Evolutionary conservation across 2,797 vertebrate genomes (phyloP).

Genomic region (Lagodon rhomboides): DNA sequence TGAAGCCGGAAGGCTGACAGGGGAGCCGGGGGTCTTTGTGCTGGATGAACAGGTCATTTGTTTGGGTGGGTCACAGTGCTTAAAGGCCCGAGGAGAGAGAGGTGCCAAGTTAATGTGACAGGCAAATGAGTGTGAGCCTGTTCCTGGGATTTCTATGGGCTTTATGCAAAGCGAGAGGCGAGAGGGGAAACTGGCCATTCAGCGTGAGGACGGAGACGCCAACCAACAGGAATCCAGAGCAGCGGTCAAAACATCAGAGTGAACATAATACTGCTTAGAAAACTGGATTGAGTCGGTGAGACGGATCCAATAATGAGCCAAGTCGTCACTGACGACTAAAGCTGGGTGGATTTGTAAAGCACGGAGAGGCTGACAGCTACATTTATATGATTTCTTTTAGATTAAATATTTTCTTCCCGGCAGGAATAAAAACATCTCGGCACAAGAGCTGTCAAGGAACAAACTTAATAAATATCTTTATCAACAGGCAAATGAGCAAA

Average conservation of each 20-base stretch:
- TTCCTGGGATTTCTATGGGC: conserved; percentile 75
- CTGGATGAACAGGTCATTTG: conserved; percentile 75
- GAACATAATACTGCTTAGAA: conserved; percentile 23
- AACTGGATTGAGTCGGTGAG: conserved; percentile 28
- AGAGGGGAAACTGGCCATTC: conserved; percentile 61
- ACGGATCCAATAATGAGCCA: conserved; percentile 35
- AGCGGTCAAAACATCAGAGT: conserved; percentile 20
- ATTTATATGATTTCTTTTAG: background rate
- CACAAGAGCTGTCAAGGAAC: background rate
- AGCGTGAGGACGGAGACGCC: conserved; percentile 40
- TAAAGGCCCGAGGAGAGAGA: conserved; percentile 67
- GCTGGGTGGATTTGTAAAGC: background rate
- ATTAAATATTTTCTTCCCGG: background rate
- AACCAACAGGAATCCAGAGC: conserved; percentile 51
- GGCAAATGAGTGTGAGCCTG: conserved; percentile 72
- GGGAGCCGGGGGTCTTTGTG: conserved; percentile 57
- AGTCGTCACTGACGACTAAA: conserved; percentile 13
- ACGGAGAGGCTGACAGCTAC: background rate
- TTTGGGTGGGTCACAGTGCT: conserved; percentile 72
- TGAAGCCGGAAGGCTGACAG: conserved; percentile 59
- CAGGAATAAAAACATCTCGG: background rate
- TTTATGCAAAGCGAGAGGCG: conserved; percentile 69
- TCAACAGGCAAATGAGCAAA: background rate
- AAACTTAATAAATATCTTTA: background rate
- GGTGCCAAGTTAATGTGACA: conserved; percentile 79